Evolutionary conservation across 2,113 vertebrate genomes (phyloP), one percentile per base, ranked within the genome.

Genomic region (Salvelinus fontinalis): DNA sequence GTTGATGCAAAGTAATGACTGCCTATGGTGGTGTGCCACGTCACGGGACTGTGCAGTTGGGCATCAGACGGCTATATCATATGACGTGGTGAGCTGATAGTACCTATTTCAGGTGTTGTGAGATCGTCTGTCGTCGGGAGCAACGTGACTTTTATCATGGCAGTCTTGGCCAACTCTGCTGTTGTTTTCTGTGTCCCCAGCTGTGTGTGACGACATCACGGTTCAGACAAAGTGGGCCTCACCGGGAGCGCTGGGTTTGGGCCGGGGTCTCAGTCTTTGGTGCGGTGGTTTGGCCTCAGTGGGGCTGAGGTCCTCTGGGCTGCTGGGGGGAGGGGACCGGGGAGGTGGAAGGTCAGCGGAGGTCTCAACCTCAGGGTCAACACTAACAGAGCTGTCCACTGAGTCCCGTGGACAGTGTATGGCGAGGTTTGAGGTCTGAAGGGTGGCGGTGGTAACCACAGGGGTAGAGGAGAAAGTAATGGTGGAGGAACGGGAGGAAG

Each of bases 211-310:
- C 7, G 31, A 34, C 44, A 16, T 57, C 6, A 64, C 8, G n/a
- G 3, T 16, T 94, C 94, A 99, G 78, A 99, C 97, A 90, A 98
- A 99, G 81, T 99, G 97, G 66, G 97, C 96, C 88, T 97, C 94
- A 84, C 96, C 94, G 79, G 95, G 4, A 95, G 90, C 87, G 97
- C 96, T 86, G 96, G 95, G 75, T 95, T 85, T 39, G 93, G 93
- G 83, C 34, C 94, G 96, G 76, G 94, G 91, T 80, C 95, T 89
- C 31, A 95, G 93, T 92, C 96, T 95, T 86, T 97, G 96, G 88
- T 95, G 96, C 0, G 93, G 0, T 0, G 93, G 93, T 72, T 93
- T 96, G 49, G 85, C 73, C 3, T 95, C 95, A 0, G 88, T 67
- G 65, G 90, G 78, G 68, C 91, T 87, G 44, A 73, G 82, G 24